A percentile compares a stretch with the other conserved stretches of the same genome.
phyloP scores from a whole-genome alignment of 2,113 vertebrate genomes.

The Ahaetulla prasina region DNA sequence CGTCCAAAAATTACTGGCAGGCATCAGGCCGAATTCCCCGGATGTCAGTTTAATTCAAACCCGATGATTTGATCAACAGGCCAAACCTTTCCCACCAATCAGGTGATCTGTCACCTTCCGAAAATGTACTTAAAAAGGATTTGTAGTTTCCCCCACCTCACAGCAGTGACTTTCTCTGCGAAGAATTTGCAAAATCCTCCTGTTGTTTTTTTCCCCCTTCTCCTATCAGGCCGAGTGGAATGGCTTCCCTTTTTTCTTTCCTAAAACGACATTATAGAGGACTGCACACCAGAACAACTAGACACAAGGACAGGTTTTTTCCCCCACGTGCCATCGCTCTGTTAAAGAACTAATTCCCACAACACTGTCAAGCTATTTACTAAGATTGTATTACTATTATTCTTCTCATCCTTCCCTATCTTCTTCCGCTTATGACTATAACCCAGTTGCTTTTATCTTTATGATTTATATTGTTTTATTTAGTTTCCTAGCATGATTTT shows the following conservation, averaged over 20 bases:
- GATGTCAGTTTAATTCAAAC: not conserved
- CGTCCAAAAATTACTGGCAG: not conserved
- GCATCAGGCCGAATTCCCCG: not conserved
- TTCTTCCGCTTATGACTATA: too few species aligned
- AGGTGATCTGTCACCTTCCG: not conserved
- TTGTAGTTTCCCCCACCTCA: not conserved
- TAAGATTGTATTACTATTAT: too few species aligned
- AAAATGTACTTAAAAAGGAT: not conserved
- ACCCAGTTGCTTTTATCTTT: too few species aligned
- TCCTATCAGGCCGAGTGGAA: not conserved
- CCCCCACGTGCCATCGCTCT: too few species aligned
- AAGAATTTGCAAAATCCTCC: not conserved
- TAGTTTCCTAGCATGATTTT: too few species aligned
- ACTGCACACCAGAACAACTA: too few species aligned
- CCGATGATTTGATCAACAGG: not conserved
- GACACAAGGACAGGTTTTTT: too few species aligned
- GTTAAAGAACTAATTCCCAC: too few species aligned
- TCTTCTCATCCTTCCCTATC: too few species aligned
- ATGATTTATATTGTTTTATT: too few species aligned
- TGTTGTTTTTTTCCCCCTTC: not conserved
- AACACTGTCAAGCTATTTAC: too few species aligned
- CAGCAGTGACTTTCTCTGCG: not conserved
- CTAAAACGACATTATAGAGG: too few species aligned
- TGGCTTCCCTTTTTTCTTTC: conserved; percentile 14
- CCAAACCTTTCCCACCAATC: not conserved